phyloP scores from a whole-genome alignment of 2,113 vertebrate species.

The Antechinus stuartii region DNA sequence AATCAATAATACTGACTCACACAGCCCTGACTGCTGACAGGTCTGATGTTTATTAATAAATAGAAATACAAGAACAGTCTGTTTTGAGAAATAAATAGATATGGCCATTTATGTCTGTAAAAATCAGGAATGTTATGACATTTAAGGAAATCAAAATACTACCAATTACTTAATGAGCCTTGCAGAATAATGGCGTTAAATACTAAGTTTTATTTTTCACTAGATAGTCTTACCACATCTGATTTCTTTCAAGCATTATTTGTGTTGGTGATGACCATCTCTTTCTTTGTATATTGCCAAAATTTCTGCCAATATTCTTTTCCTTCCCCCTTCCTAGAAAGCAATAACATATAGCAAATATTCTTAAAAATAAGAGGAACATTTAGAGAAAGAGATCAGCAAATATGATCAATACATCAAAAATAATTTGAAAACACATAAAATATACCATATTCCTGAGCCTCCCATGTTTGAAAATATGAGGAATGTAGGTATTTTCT shows the following conservation, averaged over 20 bases:
- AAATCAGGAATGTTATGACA: conserved; percentile 4
- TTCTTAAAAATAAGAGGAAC: background rate
- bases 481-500: background rate
- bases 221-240: background rate
- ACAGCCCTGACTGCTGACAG: conserved; percentile 47
- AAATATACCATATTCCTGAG: background rate
- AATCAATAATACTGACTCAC: conserved; percentile 51
- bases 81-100: background rate
- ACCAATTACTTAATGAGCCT: conserved; percentile 11
- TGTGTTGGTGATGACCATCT: conserved; percentile 16
- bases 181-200: background rate
- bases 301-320: background rate
- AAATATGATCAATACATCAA: background rate
- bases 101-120: conserved; percentile 32
- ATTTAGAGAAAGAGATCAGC: background rate
- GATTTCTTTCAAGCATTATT: background rate
- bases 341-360: background rate
- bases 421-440: background rate
- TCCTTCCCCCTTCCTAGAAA: background rate
- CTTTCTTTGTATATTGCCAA: background rate
- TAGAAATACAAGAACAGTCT: conserved; percentile 41
- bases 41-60: conserved; percentile 26
- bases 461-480: background rate
- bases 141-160: conserved; percentile 46
- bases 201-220: background rate